phyloP scores from a whole-genome alignment of 2,113 vertebrate genomes.

The Malaclemys terrapin region DNA sequence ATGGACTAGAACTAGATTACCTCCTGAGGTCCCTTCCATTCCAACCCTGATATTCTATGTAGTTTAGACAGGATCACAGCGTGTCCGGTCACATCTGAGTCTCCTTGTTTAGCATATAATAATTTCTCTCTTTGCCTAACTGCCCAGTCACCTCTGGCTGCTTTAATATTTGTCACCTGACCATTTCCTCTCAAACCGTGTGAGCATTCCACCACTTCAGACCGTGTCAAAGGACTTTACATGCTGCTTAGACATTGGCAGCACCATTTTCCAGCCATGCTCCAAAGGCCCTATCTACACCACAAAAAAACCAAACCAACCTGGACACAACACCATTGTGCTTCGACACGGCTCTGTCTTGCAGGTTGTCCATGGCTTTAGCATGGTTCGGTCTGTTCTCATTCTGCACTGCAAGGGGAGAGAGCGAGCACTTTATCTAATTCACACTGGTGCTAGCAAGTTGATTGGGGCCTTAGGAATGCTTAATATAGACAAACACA shows the following conservation, averaged over 20 bases:
- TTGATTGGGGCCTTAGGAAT: neutral
- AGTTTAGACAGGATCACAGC: accelerated
- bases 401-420: accelerated
- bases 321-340: neutral
- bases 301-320: neutral
- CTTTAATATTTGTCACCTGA: conserved; percentile 54
- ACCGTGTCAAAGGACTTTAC: neutral
- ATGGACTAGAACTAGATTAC: too few relatives aligned
- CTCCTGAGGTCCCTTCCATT: too few relatives aligned
- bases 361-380: neutral
- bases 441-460: neutral
- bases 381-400: accelerated
- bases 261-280: neutral
- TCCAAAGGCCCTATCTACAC: neutral
- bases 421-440: neutral
- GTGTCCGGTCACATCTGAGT: neutral
- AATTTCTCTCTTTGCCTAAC: neutral
- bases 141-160: conserved; percentile 27
- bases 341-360: neutral
- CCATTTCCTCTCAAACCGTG: conserved; percentile 43
- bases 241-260: neutral
- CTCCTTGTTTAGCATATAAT: conserved; percentile 29
- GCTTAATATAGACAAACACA: neutral
- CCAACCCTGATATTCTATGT: too few relatives aligned
- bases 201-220: conserved; percentile 4